Conservation (phyloP, 2,113 vertebrate genomes). For the Sphyrna mokarran region DNA sequence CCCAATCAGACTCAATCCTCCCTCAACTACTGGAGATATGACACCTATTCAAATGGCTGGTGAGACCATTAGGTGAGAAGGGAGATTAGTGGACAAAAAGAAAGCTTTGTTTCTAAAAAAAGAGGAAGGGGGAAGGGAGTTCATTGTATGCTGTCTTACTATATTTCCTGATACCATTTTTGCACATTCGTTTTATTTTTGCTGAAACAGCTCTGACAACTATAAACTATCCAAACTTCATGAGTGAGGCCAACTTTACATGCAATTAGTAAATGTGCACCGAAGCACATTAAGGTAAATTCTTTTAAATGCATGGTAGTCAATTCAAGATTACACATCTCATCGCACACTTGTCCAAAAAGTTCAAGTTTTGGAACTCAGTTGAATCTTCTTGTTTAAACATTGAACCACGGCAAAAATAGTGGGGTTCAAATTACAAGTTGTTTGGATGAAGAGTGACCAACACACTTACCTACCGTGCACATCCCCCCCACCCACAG, state of each 20-base stretch:
- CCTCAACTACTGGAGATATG: background rate
- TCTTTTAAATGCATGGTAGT: background rate
- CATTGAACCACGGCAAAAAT: background rate
- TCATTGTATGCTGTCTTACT: background rate
- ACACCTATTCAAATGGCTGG: background rate
- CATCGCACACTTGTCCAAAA: background rate
- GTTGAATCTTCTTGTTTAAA: background rate
- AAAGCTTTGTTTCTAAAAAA: background rate
- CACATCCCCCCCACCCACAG: background rate
- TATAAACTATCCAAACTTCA: background rate
- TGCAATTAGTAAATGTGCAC: background rate
- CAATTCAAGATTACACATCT: background rate
- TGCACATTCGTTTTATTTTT: background rate
- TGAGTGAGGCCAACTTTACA: background rate
- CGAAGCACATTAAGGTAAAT: background rate
- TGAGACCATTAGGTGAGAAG: background rate
- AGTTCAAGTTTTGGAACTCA: background rate
- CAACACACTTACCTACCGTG: too few species aligned
- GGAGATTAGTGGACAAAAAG: background rate
- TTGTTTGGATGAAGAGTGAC: background rate
- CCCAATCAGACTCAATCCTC: background rate
- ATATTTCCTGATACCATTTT: background rate
- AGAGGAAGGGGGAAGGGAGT: background rate
- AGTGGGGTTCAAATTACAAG: background rate
- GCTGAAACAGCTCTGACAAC: background rate